phyloP scores from a whole-genome alignment of 2,113 vertebrate species.

The Passer montanus region DNA sequence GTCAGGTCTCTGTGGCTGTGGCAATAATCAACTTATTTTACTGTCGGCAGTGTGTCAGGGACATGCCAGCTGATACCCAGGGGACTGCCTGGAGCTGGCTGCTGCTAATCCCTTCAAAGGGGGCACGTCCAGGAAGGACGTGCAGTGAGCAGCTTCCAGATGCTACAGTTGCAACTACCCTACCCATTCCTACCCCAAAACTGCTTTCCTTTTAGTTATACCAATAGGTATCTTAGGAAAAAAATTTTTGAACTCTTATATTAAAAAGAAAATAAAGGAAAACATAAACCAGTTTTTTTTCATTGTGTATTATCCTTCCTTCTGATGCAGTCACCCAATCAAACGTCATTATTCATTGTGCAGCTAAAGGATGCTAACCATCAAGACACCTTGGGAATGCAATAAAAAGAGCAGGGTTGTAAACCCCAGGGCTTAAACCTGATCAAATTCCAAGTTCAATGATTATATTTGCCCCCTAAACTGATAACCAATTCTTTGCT shows the following conservation, averaged over 20 bases:
- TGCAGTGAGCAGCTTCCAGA: neutral
- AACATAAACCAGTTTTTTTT: neutral
- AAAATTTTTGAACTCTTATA: neutral
- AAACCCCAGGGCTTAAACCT: neutral
- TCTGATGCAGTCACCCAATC: neutral
- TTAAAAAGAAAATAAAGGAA: neutral
- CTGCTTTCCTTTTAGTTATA: neutral
- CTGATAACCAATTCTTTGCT: neutral
- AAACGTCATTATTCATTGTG: neutral
- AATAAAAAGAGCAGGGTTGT: neutral
- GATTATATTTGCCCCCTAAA: neutral
- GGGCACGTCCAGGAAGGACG: accelerated
- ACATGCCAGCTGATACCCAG: neutral
- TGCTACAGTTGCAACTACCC: neutral
- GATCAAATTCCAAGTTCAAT: neutral
- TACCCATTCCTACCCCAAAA: neutral
- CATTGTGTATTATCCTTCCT: neutral
- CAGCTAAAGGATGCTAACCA: neutral
- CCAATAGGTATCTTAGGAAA: neutral
- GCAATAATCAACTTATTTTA: neutral
- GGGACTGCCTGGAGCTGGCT: neutral
- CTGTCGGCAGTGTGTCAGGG: neutral
- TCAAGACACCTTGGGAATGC: neutral
- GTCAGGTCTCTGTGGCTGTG: neutral
- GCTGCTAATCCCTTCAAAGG: neutral